Evolutionary conservation across 1,140 invertebrate genomes (phyloP).

Genomic region (Lasioglossum baleicum): DNA sequence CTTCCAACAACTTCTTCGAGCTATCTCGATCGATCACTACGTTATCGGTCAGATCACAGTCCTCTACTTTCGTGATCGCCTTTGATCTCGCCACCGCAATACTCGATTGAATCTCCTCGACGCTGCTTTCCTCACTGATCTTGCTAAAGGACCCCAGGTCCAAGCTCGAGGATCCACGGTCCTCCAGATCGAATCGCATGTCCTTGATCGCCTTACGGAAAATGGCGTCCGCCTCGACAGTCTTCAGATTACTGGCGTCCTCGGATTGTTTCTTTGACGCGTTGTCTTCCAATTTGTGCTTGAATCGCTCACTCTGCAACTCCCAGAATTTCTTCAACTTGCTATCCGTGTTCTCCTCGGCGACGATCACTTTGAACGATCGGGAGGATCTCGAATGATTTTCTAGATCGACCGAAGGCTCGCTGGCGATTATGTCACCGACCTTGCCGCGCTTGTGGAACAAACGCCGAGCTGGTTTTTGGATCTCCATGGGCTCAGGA

Average conservation of each 20-base stretch:
- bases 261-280: not conserved
- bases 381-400: not conserved
- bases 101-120: not conserved
- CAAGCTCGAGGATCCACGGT: not conserved
- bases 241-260: not conserved
- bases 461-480: not conserved
- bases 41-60: not conserved
- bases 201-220: not conserved
- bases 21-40: not conserved
- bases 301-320: conserved; percentile 5
- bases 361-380: not conserved
- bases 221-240: not conserved
- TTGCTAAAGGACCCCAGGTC: too few species aligned
- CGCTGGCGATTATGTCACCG: not conserved
- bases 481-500: not conserved
- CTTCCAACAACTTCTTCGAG: not conserved
- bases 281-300: conserved; percentile 1
- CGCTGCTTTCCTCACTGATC: too few species aligned
- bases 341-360: conserved; percentile 17
- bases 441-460: conserved; percentile 10
- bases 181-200: not conserved
- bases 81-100: too few species aligned
- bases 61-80: too few species aligned
- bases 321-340: conserved; percentile 17
- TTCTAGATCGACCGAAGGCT: not conserved